A percentile compares a stretch with the other conserved stretches of the same genome.
These are phyloP conservation scores for Meliscaeva auricollis DNA, from an alignment of 2,888 invertebrate species.

Conservation along the genomic window DNA sequence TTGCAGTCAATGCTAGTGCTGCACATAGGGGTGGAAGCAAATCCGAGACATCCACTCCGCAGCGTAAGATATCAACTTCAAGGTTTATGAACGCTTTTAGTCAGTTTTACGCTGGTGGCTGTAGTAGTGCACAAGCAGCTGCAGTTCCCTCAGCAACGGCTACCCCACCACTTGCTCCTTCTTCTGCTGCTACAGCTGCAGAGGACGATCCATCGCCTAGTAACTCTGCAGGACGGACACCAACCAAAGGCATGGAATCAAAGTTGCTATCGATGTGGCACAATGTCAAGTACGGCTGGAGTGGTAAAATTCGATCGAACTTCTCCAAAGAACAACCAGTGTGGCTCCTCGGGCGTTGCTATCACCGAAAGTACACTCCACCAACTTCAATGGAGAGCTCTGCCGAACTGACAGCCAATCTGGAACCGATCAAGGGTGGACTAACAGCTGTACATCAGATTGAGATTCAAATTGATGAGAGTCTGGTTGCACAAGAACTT, in stretches of 20 bases:
- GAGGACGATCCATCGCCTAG: constrained; percentile 78
- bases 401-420: constrained; percentile 78
- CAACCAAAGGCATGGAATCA: constrained; percentile 90
- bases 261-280: constrained; percentile 95
- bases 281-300: constrained; percentile 95
- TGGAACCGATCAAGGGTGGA: constrained; percentile 66
- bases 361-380: constrained; percentile 89
- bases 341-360: constrained; percentile 93
- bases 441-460: constrained; percentile 46
- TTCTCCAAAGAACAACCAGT: constrained; percentile 95
- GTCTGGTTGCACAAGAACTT: constrained; percentile 85
- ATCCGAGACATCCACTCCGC: constrained; percentile 80
- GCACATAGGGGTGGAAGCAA: constrained; percentile 58
- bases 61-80: constrained; percentile 83
- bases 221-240: constrained; percentile 81
- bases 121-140: constrained; percentile 59
- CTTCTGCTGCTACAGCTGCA: constrained; percentile 39
- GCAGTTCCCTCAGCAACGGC: constrained; percentile 63
- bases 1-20: constrained; percentile 23
- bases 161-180: constrained; percentile 71
- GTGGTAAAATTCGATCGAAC: constrained; percentile 90
- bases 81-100: constrained; percentile 83
- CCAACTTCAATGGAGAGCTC: constrained; percentile 85
- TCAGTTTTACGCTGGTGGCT: constrained; percentile 80
- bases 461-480: constrained; percentile 80